A percentile compares a stretch with the other conserved stretches of the same genome.
phyloP scores from a whole-genome alignment of 2,888 invertebrate species.

The Heliconius cydno region DNA sequence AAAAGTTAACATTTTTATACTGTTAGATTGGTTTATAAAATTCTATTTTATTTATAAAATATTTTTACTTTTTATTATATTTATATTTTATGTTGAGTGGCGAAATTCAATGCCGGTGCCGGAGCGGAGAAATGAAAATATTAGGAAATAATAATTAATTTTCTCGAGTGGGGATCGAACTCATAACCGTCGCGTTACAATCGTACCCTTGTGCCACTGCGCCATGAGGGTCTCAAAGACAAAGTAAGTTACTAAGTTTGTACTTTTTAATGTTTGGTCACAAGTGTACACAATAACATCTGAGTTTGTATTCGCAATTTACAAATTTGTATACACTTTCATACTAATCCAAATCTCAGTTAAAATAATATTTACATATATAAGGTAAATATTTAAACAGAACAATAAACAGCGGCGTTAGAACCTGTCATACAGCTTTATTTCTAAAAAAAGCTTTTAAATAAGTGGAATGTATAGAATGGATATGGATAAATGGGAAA shows the following conservation, averaged over 20 bases:
- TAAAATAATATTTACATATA: neutral
- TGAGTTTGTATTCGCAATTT: neutral
- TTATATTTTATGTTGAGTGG: too few relatives aligned
- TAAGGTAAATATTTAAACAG: neutral
- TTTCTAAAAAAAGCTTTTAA: neutral
- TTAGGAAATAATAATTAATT: too few relatives aligned
- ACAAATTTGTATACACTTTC: neutral
- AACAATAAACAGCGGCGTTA: neutral
- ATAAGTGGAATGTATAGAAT: neutral
- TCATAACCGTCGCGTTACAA: too few relatives aligned
- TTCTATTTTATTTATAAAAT: neutral
- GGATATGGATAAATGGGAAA: too few relatives aligned
- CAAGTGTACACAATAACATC: neutral
- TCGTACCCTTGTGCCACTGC: too few relatives aligned
- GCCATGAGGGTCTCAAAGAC: too few relatives aligned
- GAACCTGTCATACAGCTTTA: neutral
- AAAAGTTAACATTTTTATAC: neutral
- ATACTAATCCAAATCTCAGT: neutral
- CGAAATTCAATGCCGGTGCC: too few relatives aligned
- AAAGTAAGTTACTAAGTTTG: too few relatives aligned
- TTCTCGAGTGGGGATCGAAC: too few relatives aligned
- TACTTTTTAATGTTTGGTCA: too few relatives aligned
- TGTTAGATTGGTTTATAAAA: neutral
- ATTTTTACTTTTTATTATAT: neutral
- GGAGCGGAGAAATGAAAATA: too few relatives aligned